Evolutionary conservation across 2,797 vertebrate genomes (phyloP), one percentile per base, ranked within the genome.

Genomic region (Pagetopsis macropterus): DNA sequence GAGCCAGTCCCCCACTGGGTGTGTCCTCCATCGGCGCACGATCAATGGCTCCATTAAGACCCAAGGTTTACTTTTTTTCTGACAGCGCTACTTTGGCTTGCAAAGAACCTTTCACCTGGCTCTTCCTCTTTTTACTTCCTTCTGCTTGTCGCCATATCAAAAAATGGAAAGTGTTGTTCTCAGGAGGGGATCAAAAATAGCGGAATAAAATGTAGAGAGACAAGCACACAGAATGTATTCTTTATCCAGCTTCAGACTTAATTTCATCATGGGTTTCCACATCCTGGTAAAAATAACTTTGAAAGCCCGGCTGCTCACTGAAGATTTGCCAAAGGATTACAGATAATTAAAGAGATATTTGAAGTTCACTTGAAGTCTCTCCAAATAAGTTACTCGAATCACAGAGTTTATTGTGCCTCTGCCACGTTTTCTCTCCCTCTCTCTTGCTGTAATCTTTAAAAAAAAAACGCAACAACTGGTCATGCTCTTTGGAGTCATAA

Each of bases 1-100:
- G 86, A 87, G 89, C 76, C 77, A 64, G 82, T 83, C 85, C 85
- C 85, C 88, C 72, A 72, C 82, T 88, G 90, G 89, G 91, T 45
- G 87, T 92, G 94, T 89, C 90, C 84, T 89, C 83, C 72, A 67
- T 68, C 82, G 81, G 78, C 27, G 70, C 74, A 73, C 73, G 79
- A 93, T 94, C 93, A 92, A 93, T 93, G 89, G 70, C 84, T 88
- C 86, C 84, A 92, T 93, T 94, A 92, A 89, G 87, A 87, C 68
- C 21, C 76, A 70, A 78, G 54, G 40, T 40, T 61, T 75, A 59
- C 75, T 54, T 58, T 27, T 21, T 27, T 19, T 12, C 72, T 67
- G 72, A 80, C 83, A 83, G 75, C 2, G 16, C 72, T 78, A 52
- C 76, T 89, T 87, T 84, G 84, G 79, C 84, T 87, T 80, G 75